Evolutionary conservation across 2,888 invertebrate species (phyloP).

Genomic region (Drosophila borealis): DNA sequence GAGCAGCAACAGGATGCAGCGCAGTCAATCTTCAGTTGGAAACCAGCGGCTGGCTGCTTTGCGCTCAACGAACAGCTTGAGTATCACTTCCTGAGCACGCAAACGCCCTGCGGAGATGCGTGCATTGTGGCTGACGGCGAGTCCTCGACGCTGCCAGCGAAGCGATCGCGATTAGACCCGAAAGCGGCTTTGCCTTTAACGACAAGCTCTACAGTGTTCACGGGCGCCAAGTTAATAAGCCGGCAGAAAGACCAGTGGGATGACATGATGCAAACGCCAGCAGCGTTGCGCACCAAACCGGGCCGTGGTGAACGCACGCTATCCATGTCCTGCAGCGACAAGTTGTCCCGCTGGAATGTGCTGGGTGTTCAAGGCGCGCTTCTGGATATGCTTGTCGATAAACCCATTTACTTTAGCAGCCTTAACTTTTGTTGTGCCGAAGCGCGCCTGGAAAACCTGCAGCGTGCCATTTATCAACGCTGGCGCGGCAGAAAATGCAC

Average conservation of each 20-base stretch:
- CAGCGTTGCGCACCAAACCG: conserved; percentile 93
- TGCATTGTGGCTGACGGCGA: conserved; percentile 89
- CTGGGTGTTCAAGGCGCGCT: conserved; percentile 94
- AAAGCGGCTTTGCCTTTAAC: neutral
- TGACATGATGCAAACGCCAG: conserved; percentile 88
- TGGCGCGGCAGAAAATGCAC: conserved; percentile 58
- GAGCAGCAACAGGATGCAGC: conserved; percentile 25
- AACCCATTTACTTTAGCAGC: conserved; percentile 89
- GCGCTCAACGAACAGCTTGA: conserved; percentile 86
- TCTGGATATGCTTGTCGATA: conserved; percentile 88
- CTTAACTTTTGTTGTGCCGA: conserved; percentile 90
- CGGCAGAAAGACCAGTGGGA: conserved; percentile 64
- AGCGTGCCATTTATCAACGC: conserved; percentile 86
- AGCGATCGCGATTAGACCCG: conserved; percentile 45
- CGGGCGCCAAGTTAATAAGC: conserved; percentile 94
- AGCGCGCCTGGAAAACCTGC: conserved; percentile 87
- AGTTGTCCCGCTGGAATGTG: conserved; percentile 94
- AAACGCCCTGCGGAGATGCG: conserved; percentile 97
- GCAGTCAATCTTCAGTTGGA: conserved; percentile 81
- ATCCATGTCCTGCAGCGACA: conserved; percentile 97
- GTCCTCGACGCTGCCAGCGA: conserved; percentile 18
- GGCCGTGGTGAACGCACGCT: conserved; percentile 95
- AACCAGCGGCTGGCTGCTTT: conserved; percentile 83
- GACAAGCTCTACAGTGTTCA: conserved; percentile 83
- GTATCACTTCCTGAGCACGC: conserved; percentile 94